Evolutionary conservation across 2,888 invertebrate genomes (phyloP), one percentile per base, ranked within the genome.

Genomic region (Scaptomyza cyrtandrae): DNA sequence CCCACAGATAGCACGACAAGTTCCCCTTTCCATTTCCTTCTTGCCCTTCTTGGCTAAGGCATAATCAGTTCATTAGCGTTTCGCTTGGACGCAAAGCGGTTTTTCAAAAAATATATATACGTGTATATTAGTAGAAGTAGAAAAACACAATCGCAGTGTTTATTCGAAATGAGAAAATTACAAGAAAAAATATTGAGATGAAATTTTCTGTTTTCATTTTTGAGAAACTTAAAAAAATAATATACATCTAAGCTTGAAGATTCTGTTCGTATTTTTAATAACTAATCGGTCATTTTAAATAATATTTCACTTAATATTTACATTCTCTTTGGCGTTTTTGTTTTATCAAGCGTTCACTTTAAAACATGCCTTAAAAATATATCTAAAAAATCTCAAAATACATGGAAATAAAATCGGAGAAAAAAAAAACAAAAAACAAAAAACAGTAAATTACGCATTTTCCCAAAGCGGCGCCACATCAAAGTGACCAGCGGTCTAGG

Each of bases 391-490:
- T 43, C 35, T 29, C 11, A 11, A 31, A 44, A 56, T 53, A 59
- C 49, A 49, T n/a, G 29, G 29, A 43, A 71, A 45, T 58, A 48
- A 35, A 57, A 2, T 2, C 16, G 0, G 24, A 43, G 49, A 45
- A 39, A 62, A 54, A 43, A 65, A 66, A 44, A 73, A 37, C 50
- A n/a, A n/a, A 45, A 39, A 62, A 54, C 39, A 65, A 66, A 44
- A 73, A 37, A 48, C 72, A 83, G 75, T 88, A 88, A 90, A 90
- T 90, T 90, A 90, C 82, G 90, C 90, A 81, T 87, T 90, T 41
- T 78, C 80, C 90, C 90, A 82, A 83, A 86, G 80, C 80, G 82
- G 72, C 71, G 80, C 90, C 90, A 90, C 90, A 90, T 90, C 90
- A 90, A 90, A 90, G 90, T 90, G 90, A 87, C 90, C 90, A 85